Evolutionary conservation across 2,888 invertebrate species (phyloP).

Genomic region (Drosophila dives): DNA sequence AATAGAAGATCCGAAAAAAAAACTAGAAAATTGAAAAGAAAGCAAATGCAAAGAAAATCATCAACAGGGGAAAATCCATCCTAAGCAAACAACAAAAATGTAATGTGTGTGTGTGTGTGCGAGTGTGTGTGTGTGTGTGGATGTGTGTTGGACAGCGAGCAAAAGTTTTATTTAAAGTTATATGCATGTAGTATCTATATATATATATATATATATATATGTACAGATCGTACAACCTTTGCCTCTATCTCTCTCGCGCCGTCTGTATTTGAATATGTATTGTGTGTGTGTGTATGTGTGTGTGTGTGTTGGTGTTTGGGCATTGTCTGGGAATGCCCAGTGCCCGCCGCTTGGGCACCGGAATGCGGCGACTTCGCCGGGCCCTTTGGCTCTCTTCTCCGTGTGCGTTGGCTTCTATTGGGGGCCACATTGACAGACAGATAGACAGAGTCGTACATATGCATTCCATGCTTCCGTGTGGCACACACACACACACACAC

Average conservation of each 20-base stretch:
- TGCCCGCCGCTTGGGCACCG: constrained; percentile 52
- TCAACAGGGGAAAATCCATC: constrained; percentile 52
- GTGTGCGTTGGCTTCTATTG: constrained; percentile 4
- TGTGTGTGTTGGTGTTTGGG: constrained; percentile 32
- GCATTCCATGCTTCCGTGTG: constrained; percentile 70
- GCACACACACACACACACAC: constrained; percentile 18
- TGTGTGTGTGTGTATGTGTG: not conserved
- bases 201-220: not conserved
- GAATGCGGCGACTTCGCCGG: constrained; percentile 56
- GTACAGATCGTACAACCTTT: constrained; percentile 29
- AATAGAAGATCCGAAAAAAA: constrained; percentile 37
- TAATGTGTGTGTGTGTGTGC: constrained; percentile 16
- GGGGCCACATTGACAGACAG: constrained; percentile 30
- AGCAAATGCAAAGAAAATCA: constrained; percentile 44
- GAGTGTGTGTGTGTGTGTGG: constrained; percentile 20
- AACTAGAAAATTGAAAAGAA: constrained; percentile 40
- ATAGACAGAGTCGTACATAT: constrained; percentile 40
- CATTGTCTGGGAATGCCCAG: constrained; percentile 77
- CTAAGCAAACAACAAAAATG: constrained; percentile 48
- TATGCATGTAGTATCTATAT: constrained; percentile 8
- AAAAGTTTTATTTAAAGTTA: constrained; percentile 72
- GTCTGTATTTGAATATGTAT: constrained; percentile 1
- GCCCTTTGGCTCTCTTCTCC: constrained; percentile 26
- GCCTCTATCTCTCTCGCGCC: constrained; percentile 10
- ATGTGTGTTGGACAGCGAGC: constrained; percentile 29